Percentiles rank a stretch among this genome's conserved stretches.
Conservation (phyloP, 2,888 invertebrate species). For the Myopa testacea region DNA sequence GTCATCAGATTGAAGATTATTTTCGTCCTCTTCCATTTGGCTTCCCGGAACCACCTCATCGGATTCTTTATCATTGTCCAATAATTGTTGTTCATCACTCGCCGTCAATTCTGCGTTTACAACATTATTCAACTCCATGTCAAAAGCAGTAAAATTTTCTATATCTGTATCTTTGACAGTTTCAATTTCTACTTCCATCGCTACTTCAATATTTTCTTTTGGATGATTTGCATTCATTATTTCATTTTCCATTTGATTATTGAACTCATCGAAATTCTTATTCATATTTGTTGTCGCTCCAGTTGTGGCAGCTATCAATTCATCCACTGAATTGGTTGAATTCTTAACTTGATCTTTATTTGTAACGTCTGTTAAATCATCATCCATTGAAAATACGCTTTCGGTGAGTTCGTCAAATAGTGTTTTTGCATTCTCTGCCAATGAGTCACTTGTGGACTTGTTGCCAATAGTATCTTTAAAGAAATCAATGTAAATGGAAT, state of each 20-base stretch:
- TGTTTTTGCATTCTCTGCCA: neutral
- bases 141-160: conserved; percentile 2
- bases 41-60: neutral
- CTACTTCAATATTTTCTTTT: conserved; percentile 26
- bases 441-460: neutral
- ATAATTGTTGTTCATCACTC: neutral
- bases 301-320: no score
- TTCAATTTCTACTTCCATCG: conserved; percentile 37
- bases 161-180: conserved; percentile 19
- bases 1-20: neutral
- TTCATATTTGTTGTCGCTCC: neutral
- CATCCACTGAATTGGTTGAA: no score
- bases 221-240: neutral
- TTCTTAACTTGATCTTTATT: neutral
- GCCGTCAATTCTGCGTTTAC: neutral
- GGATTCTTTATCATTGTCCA: neutral
- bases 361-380: conserved; percentile 28
- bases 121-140: neutral
- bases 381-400: conserved; percentile 29
- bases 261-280: neutral
- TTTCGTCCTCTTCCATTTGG: neutral
- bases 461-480: neutral
- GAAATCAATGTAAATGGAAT: neutral
- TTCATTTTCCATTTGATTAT: conserved; percentile 9
- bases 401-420: conserved; percentile 19